phyloP scores from a whole-genome alignment of 2,113 vertebrate species.

The Callipepla squamata region DNA sequence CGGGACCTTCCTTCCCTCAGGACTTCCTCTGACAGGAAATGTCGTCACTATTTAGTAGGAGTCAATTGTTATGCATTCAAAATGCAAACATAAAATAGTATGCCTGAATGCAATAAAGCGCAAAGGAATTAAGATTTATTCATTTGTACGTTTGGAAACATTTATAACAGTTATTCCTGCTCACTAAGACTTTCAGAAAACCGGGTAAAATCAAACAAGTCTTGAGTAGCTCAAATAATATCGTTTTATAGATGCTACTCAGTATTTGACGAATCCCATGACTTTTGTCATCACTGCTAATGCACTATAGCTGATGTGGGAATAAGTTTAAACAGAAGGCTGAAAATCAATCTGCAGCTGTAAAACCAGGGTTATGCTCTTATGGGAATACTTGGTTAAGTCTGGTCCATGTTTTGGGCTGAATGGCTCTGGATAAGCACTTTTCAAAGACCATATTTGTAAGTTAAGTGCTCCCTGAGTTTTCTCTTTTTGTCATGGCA shows the following conservation, averaged over 20 bases:
- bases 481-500: neutral
- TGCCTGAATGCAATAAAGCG: constrained; percentile 13
- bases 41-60: constrained; percentile 50
- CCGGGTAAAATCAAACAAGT: neutral
- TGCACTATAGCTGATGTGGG: neutral
- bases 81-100: constrained; percentile 61
- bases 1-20: constrained; percentile 71
- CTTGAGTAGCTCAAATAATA: neutral
- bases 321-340: neutral
- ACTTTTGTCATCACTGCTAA: neutral
- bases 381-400: neutral
- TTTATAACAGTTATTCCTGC: neutral
- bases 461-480: neutral
- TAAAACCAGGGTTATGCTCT: neutral
- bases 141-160: constrained; percentile 23
- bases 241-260: neutral
- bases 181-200: neutral
- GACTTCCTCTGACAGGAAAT: constrained; percentile 69
- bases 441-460: neutral
- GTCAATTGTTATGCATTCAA: constrained; percentile 66
- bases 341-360: neutral
- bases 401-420: neutral
- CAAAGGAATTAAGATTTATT: constrained; percentile 46
- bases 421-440: neutral
- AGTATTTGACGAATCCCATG: neutral